These are phyloP conservation scores for Chrysolophus pictus DNA, from an alignment of 2,797 vertebrate species.

Conservation along the genomic window DNA sequence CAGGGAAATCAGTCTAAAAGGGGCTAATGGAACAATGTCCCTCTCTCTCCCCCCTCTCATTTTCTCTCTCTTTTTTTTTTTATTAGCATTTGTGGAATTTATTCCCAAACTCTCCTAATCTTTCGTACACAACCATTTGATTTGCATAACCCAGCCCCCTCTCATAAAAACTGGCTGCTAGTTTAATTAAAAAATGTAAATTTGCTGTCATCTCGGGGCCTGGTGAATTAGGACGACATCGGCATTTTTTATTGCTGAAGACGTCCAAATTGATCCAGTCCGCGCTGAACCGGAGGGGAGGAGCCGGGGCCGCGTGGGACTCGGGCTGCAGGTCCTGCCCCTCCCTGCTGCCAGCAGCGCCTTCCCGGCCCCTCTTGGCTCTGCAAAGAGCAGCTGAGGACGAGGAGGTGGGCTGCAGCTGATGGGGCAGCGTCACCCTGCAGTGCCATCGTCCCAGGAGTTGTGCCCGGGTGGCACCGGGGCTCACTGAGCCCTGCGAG, in stretches of 20 bases:
- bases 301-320: constrained; percentile 39
- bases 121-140: constrained; percentile 99
- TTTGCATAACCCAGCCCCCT: constrained; percentile 99
- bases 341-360: constrained; percentile 9
- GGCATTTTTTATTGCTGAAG: constrained; percentile 99
- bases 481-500: constrained; percentile 36
- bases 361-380: neutral
- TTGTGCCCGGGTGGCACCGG: constrained; percentile 51
- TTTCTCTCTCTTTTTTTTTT: constrained; percentile 76
- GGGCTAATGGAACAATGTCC: constrained; percentile 93
- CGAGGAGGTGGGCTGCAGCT: neutral
- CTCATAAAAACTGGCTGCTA: constrained; percentile 99
- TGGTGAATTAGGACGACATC: constrained; percentile 99
- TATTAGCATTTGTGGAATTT: constrained; percentile 98
- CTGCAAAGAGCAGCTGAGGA: constrained; percentile 43
- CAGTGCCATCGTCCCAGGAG: constrained; percentile 4
- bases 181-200: constrained; percentile 99
- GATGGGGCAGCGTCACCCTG: neutral
- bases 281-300: constrained; percentile 80
- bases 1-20: constrained; percentile 94
- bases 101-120: constrained; percentile 99
- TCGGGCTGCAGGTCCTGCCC: constrained; percentile 25
- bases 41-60: constrained; percentile 75
- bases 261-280: constrained; percentile 98
- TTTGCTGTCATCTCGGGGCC: constrained; percentile 99